Conservation (phyloP, 2,797 vertebrate genomes). For the Micrastur ruficollis region DNA sequence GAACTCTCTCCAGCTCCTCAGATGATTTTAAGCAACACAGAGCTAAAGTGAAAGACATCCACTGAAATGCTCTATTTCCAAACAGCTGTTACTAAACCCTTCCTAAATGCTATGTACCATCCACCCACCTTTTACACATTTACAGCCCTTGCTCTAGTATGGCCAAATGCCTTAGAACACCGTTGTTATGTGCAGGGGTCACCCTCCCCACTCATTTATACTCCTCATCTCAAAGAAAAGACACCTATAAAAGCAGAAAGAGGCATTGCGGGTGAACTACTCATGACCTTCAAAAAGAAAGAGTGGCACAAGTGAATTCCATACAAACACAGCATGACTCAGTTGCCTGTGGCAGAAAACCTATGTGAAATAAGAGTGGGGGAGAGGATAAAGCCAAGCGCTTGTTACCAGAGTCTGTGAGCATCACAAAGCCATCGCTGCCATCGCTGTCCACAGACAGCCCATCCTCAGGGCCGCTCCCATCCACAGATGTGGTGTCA, state of each 20-base stretch:
- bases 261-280: neutral
- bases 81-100: neutral
- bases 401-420: slow-evolving; percentile 85
- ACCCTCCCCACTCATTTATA: neutral
- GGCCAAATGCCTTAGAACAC: neutral
- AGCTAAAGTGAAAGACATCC: neutral
- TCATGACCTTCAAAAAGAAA: neutral
- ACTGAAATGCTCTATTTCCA: neutral
- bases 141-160: neutral
- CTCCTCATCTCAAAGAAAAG: neutral
- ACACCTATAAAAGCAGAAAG: neutral
- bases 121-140: neutral
- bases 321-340: accelerated
- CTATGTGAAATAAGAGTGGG: neutral
- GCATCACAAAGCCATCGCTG: slow-evolving; percentile 88
- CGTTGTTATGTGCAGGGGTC: accelerated
- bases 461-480: slow-evolving; percentile 87
- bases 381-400: neutral
- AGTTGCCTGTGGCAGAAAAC: neutral
- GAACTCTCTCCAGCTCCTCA: neutral
- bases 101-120: neutral
- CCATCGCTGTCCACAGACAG: slow-evolving; percentile 90
- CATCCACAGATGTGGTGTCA: slow-evolving; percentile 88
- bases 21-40: neutral
- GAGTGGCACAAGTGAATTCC: neutral